Base-by-base conservation (phyloP, 2,888 invertebrate species). In the Hoplodrina ambigua region DNA sequence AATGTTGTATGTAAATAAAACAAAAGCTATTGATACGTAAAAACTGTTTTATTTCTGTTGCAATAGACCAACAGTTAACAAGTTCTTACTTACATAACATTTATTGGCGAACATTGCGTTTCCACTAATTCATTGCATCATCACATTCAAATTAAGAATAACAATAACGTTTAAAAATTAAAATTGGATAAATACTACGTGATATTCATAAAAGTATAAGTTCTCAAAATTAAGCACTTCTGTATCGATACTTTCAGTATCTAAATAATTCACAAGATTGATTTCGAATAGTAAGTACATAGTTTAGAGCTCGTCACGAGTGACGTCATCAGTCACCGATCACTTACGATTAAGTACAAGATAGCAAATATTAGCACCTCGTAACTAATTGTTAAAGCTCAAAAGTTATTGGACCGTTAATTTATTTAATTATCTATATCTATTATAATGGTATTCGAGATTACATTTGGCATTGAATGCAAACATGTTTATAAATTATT, bases 81-180 rank as follows among this genome's bases (percentile, higher is more conserved):
- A 86, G 88, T 87, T 87, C 88, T 89, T 87, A 89, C 82, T 84
- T 82, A 82, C 88, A 86, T 85, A 86, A 85, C 84, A 82, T 80
- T 83, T 87, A 89, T 87, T 89, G 91, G 86, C 85, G 87, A 82
- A 86, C 85, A 89, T 87, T 70, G 78, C 83, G 72, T 86, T 84
- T 83, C 75, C 68, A 83, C 86, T 85, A 86, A 87, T 87, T 87
- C 83, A 79, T 75, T 75, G 60, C 84, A 90, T 92, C 84, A 90
- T 92, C 90, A 92, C 91, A 90, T 90, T 88, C 72, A 86, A 82
- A 89, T 83, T 85, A 86, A 86, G 75, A 86, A 82, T 77, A 85
- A 82, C 80, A 82, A 62, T 78, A 75, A 72, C 54, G 20, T 81
- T 76, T 80, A 73, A 82, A 25, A 85, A 83, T 78, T 83, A 89